Evolutionary conservation across 2,797 vertebrate species (phyloP).

Genomic region (Xiphorhynchus erythropygius): DNA sequence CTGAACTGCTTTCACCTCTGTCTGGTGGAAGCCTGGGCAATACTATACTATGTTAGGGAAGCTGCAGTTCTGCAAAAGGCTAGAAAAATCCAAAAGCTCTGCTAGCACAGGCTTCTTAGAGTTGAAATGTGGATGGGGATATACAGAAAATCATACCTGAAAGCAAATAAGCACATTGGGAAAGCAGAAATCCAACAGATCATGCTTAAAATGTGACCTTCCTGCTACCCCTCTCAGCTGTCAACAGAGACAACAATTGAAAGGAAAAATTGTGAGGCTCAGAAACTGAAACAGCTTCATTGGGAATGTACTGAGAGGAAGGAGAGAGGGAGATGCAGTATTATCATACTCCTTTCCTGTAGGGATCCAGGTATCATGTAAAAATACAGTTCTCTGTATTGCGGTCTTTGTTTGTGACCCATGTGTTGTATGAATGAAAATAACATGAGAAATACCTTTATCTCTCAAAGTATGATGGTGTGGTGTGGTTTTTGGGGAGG

Average conservation of each 20-base stretch:
- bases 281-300: not conserved
- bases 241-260: not conserved
- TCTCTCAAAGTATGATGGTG: not conserved
- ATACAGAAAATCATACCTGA: not conserved
- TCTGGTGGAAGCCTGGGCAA: not conserved
- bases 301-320: not conserved
- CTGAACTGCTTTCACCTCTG: not conserved
- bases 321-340: not conserved
- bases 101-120: not conserved
- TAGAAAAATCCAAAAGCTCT: not conserved
- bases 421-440: not conserved
- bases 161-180: not conserved
- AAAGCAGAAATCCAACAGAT: not conserved
- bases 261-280: not conserved
- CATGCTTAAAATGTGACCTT: not conserved
- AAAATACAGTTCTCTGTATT: not conserved
- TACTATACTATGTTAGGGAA: not conserved
- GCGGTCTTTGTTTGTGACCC: not conserved
- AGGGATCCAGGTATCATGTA: not conserved
- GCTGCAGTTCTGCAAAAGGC: not conserved
- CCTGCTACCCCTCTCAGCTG: not conserved
- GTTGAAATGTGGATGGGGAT: not conserved
- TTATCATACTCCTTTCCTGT: not conserved
- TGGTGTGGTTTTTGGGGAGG: accelerated
- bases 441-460: not conserved